Evolutionary conservation across 2,113 vertebrate species (phyloP).

Genomic region (Tupaia tana): DNA sequence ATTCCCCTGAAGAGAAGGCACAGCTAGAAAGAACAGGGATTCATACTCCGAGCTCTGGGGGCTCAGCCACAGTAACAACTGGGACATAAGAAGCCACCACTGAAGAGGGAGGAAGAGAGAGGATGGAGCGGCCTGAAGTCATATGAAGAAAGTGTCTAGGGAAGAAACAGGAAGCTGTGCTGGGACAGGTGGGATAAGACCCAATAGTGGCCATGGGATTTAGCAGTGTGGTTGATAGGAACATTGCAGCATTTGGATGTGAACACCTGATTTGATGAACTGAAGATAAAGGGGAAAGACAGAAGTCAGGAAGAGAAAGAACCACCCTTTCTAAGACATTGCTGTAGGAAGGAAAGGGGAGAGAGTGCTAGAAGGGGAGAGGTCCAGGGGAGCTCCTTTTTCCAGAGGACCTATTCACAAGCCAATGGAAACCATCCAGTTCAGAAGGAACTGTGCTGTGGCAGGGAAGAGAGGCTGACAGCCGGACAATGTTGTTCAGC

Average conservation of each 20-base stretch:
- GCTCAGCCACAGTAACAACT: fast-evolving
- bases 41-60: neutral
- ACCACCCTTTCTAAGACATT: neutral
- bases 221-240: neutral
- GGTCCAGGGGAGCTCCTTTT: neutral
- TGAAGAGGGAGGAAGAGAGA: neutral
- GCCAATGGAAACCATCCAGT: no score
- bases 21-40: neutral
- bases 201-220: neutral
- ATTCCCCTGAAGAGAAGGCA: neutral
- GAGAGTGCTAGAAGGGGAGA: no score
- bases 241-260: neutral
- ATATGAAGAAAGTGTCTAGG: neutral
- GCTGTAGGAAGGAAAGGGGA: neutral
- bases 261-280: neutral
- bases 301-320: neutral
- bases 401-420: neutral
- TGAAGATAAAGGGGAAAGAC: neutral
- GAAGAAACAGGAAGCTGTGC: neutral
- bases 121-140: neutral
- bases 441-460: neutral
- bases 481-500: neutral
- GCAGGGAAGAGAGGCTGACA: no score
- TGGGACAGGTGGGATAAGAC: neutral
- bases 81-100: neutral